These are phyloP conservation scores for Anagyrus pseudococci DNA, from an alignment of 2,888 invertebrate species.

Conservation along the genomic window DNA sequence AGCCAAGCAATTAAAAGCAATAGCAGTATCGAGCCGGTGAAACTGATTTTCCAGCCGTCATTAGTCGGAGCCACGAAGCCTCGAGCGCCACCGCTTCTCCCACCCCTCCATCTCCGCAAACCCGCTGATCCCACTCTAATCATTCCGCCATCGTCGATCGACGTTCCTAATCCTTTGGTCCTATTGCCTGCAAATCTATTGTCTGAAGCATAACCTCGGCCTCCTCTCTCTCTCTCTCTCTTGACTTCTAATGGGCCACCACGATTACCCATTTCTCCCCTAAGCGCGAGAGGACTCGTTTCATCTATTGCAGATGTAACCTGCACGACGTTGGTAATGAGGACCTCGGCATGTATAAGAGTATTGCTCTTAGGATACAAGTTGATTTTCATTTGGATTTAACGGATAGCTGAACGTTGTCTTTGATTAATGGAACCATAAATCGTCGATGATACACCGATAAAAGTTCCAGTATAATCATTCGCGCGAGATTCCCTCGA, in stretches of 20 bases:
- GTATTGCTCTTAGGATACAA: no score
- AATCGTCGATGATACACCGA: no score
- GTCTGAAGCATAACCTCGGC: neutral
- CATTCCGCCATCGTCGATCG: slow-evolving; percentile 29
- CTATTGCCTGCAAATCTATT: slow-evolving; percentile 32
- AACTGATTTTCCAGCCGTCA: slow-evolving; percentile 38
- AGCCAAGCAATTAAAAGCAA: slow-evolving; percentile 27
- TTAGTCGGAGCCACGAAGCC: slow-evolving; percentile 12
- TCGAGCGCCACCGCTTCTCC: neutral
- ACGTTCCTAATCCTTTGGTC: slow-evolving; percentile 30
- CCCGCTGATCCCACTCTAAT: slow-evolving; percentile 28
- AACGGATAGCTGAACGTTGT: no score
- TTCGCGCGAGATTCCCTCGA: no score
- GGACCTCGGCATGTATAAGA: no score
- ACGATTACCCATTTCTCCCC: no score
- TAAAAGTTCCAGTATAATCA: no score
- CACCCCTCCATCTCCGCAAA: neutral
- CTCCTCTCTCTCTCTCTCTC: neutral
- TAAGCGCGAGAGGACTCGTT: no score
- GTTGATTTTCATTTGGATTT: no score
- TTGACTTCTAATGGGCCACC: neutral
- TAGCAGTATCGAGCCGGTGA: slow-evolving; percentile 10
- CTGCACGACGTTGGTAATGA: no score
- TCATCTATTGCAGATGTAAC: no score
- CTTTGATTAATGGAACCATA: no score